These are phyloP conservation scores for Eristalinus sepulchralis DNA, from an alignment of 2,888 invertebrate species.

Conservation along the genomic window DNA sequence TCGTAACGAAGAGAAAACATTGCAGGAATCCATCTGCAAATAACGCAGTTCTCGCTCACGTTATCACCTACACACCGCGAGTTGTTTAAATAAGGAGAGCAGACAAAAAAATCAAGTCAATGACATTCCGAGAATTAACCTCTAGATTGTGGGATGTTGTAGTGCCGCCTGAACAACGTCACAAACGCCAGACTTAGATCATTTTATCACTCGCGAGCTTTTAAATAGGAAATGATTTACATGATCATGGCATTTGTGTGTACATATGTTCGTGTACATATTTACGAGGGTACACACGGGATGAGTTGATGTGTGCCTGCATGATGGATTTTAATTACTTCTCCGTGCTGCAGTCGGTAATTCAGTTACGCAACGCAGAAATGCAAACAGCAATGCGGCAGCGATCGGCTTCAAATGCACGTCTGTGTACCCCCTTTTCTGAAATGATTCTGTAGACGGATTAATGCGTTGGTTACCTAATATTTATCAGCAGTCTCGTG, in stretches of 20 bases:
- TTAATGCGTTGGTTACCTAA: not conserved
- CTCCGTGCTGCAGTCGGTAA: slow-evolving; percentile 13
- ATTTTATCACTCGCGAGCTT: slow-evolving; percentile 27
- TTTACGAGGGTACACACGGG: not conserved
- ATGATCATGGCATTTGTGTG: slow-evolving; percentile 1
- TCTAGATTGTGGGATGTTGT: slow-evolving; percentile 27
- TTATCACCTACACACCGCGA: not conserved
- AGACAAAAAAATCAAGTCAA: slow-evolving; percentile 7
- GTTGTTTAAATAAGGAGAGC: not conserved
- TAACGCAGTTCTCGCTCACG: not conserved
- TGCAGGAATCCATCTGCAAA: not conserved
- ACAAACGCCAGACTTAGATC: slow-evolving; percentile 9
- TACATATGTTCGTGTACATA: not conserved
- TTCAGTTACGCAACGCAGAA: slow-evolving; percentile 1
- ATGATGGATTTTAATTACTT: slow-evolving; percentile 13
- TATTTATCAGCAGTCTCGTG: not conserved
- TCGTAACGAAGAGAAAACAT: not conserved
- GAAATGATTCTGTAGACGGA: not conserved
- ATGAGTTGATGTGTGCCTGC: not conserved
- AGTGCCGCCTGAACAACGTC: slow-evolving; percentile 7
- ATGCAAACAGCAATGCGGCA: not conserved
- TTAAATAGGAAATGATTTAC: slow-evolving; percentile 35
- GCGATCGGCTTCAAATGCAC: not conserved
- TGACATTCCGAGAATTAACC: slow-evolving; percentile 34
- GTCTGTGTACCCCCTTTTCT: not conserved